Evolutionary conservation across 2,888 invertebrate genomes (phyloP), one percentile per base, ranked within the genome.

Genomic region (Erpobdella octoculata): DNA sequence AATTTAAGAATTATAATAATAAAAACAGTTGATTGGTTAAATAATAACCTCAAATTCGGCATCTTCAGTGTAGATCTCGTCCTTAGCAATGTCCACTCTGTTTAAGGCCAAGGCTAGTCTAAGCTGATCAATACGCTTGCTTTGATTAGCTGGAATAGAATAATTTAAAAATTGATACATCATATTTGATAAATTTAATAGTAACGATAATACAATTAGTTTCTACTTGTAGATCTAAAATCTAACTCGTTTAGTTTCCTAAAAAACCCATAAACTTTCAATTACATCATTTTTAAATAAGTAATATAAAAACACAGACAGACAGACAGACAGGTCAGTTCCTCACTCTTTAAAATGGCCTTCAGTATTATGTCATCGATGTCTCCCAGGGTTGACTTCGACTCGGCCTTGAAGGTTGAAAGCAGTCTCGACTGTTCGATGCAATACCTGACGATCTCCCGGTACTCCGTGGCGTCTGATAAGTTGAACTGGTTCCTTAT

Each of bases 71-170:
- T 84, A 82, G 64, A 84, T 83, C 59, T 82, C 81, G 73, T 79
- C 80, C 74, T 81, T 81, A 65, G 83, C 83, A 8, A 84, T 79
- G 75, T 84, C 84, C 70, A 83, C 80, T 74, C 83, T 76, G 78
- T 84, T 82, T 81, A 83, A 83, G 36, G 81, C 81, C 21, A 84
- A 75, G 9, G 83, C 83, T 31, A 84, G 77, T 70, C 79, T 78
- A 66, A 84, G 73, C 78, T 84, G 83, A 68, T 82, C 80, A 76
- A 81, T 76, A 5, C 78, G 76, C 46, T 79, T 78, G 58, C 79
- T 77, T 71, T 78, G 79, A 74, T 81, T 81, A 38, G 79, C 81
- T 81, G 75, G 12, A 35, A n/a, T 33, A 12, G 59, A 31, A 59
- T 15, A 15, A 70, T 31, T 35, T 6, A 31, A 28, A 18, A 21